These are phyloP conservation scores for Agrilus planipennis DNA, from an alignment of 1,140 invertebrate genomes.

Conservation along the genomic window DNA sequence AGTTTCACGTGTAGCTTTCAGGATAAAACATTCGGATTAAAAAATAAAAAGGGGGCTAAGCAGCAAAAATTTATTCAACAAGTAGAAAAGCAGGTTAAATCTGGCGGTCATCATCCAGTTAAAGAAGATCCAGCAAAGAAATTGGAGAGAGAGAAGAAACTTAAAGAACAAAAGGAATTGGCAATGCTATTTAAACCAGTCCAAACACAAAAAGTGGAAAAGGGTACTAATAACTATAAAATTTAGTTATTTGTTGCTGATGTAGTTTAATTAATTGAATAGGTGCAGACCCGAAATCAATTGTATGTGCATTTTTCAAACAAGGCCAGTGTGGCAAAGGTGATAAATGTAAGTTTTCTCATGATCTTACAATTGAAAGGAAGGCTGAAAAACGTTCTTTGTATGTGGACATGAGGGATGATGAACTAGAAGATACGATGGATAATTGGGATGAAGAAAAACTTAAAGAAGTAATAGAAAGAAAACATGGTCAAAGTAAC, in stretches of 20 bases:
- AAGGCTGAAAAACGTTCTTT: conserved; percentile 93
- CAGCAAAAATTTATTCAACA: conserved; percentile 98
- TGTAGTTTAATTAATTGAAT: no score
- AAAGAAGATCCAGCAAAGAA: conserved; percentile 54
- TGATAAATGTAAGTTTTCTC: conserved; percentile 97
- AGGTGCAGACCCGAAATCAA: conserved; percentile 97
- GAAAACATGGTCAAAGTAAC: conserved; percentile 80
- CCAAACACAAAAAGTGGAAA: conserved; percentile 80
- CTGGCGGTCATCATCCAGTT: conserved; percentile 64
- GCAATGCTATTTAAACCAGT: conserved; percentile 70
- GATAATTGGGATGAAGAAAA: conserved; percentile 95
- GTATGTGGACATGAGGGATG: conserved; percentile 87
- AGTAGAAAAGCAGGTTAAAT: conserved; percentile 94
- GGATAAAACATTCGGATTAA: conserved; percentile 99
- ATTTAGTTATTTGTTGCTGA: no score
- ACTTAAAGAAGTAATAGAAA: conserved; percentile 88
- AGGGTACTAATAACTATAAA: no score
- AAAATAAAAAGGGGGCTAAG: conserved; percentile 99
- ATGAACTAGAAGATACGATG: conserved; percentile 67
- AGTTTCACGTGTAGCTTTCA: conserved; percentile 35
- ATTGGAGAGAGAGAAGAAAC: conserved; percentile 76
- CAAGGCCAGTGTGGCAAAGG: conserved; percentile 94
- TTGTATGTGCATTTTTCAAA: conserved; percentile 97
- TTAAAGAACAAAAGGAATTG: conserved; percentile 82
- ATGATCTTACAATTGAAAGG: conserved; percentile 86